Conservation (phyloP, 2,888 invertebrate genomes). For the Pandemis cinnamomeana region DNA sequence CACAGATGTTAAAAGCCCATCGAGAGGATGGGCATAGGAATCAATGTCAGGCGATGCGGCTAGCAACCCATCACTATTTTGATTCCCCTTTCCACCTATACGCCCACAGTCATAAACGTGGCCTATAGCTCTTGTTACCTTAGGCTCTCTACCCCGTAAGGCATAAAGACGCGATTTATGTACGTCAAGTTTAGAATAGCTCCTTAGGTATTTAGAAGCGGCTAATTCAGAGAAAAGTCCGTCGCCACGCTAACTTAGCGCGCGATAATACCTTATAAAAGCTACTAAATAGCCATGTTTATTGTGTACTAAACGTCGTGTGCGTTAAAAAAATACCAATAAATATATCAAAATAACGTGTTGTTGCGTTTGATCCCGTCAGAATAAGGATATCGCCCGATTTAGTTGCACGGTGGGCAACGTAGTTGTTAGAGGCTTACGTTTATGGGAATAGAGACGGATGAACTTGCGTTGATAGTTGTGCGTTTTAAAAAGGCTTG, state of each 20-base stretch:
- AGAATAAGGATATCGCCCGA: conserved; percentile 43
- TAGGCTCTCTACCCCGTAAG: too few relatives aligned
- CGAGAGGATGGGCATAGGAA: too few relatives aligned
- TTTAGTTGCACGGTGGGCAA: conserved; percentile 30
- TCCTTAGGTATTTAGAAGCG: too few relatives aligned
- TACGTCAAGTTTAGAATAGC: too few relatives aligned
- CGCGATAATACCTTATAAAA: conserved; percentile 73
- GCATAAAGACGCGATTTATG: too few relatives aligned
- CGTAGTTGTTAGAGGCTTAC: neutral
- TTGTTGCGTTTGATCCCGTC: conserved; percentile 55
- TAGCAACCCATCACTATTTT: too few relatives aligned
- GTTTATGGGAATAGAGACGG: neutral
- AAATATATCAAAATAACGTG: conserved; percentile 71
- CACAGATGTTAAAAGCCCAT: too few relatives aligned
- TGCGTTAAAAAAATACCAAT: conserved; percentile 68
- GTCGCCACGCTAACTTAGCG: conserved; percentile 54
- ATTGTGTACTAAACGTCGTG: conserved; percentile 73
- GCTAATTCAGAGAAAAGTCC: conserved; percentile 43
- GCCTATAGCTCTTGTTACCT: too few relatives aligned
- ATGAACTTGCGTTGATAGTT: neutral
- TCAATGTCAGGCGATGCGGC: too few relatives aligned
- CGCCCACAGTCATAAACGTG: too few relatives aligned
- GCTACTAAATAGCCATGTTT: conserved; percentile 79
- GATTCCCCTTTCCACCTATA: too few relatives aligned
- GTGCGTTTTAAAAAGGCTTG: conserved; percentile 38